Evolutionary conservation across 2,797 vertebrate species (phyloP).

Genomic region (Eulemur mongoz): DNA sequence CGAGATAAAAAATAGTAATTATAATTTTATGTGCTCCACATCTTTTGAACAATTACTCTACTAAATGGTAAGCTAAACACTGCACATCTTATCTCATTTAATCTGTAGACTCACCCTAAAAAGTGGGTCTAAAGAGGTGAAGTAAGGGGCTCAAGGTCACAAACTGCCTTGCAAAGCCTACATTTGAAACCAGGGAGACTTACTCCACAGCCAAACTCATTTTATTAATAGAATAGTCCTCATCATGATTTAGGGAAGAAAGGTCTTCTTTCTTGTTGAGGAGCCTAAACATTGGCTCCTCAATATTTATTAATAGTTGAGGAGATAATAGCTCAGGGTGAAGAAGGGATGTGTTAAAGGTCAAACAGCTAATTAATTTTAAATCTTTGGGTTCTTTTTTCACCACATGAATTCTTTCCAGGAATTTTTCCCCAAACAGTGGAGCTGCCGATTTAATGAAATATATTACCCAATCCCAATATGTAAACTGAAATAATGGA

Average conservation of each 20-base stretch:
- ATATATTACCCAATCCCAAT: not conserved
- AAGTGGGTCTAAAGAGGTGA: not conserved
- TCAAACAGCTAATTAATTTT: not conserved
- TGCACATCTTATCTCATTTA: not conserved
- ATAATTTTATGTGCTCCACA: not conserved
- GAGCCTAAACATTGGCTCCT: not conserved
- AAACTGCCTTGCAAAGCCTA: not conserved
- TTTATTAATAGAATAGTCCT: not conserved
- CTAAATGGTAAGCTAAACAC: not conserved
- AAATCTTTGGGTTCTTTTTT: not conserved
- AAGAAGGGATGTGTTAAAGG: not conserved
- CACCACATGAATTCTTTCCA: not conserved
- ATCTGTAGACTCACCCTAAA: not conserved
- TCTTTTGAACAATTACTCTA: not conserved
- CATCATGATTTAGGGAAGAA: not conserved
- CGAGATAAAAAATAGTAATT: not conserved
- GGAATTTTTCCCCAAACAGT: not conserved
- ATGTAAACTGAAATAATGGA: not conserved
- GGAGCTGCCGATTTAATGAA: not conserved
- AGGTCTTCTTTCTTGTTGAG: not conserved
- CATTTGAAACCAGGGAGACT: not conserved
- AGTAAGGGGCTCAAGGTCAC: not conserved
- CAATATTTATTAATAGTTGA: not conserved
- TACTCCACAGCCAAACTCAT: not conserved
- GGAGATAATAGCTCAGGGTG: not conserved